These are phyloP conservation scores for Camponotus pennsylvanicus DNA, from an alignment of 1,140 invertebrate species.

Conservation along the genomic window DNA sequence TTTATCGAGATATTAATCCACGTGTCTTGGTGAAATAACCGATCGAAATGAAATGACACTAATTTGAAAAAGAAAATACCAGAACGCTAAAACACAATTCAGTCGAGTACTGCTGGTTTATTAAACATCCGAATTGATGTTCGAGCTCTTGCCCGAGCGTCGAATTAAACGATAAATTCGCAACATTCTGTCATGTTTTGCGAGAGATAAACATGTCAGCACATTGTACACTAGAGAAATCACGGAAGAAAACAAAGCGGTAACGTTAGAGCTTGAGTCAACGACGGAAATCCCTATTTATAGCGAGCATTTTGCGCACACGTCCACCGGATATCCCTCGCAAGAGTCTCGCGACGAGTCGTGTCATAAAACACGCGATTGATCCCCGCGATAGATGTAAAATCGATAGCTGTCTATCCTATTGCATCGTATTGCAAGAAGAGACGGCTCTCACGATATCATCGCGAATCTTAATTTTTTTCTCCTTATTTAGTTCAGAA, in stretches of 20 bases:
- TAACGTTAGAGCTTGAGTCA: constrained; percentile 52
- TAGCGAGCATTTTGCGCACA: constrained; percentile 71
- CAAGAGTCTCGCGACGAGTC: neutral
- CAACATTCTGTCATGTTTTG: neutral
- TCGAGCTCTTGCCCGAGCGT: too few species aligned
- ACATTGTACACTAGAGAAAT: constrained; percentile 23
- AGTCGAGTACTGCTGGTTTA: neutral
- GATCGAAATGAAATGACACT: neutral
- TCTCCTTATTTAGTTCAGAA: neutral
- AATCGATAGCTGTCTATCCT: too few species aligned
- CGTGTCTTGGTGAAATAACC: too few species aligned
- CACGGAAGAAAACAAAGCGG: constrained; percentile 25
- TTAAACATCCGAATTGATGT: neutral
- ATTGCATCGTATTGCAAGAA: neutral
- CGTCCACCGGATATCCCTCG: constrained; percentile 63
- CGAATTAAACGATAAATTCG: neutral
- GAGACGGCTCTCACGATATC: neutral
- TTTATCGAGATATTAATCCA: too few species aligned
- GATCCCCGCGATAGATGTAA: constrained; percentile 39
- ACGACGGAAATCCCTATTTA: constrained; percentile 78
- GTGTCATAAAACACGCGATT: constrained; percentile 63
- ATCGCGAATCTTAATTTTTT: neutral
- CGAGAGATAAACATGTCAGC: constrained; percentile 36
- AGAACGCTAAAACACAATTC: neutral
- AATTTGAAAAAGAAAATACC: neutral